Percentiles rank a stretch among this genome's conserved stretches.
These are phyloP conservation scores for Ceriagrion tenellum DNA, from an alignment of 2,888 invertebrate genomes.

Conservation along the genomic window DNA sequence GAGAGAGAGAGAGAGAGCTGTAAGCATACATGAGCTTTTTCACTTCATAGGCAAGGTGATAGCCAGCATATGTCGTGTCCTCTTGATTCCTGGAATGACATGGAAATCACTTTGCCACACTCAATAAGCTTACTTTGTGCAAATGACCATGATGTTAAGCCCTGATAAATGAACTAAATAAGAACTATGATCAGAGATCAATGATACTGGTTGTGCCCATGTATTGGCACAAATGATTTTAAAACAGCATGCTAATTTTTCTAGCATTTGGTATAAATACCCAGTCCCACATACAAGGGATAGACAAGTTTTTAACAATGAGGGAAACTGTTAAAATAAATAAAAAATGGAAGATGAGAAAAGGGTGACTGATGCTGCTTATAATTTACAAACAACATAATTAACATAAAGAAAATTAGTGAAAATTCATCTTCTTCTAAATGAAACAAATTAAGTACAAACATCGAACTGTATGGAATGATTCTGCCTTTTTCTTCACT, in stretches of 20 bases:
- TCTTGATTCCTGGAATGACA: constrained; percentile 92
- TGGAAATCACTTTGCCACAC: constrained; percentile 72
- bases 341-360: neutral
- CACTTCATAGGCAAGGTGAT: constrained; percentile 99
- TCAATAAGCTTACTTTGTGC: constrained; percentile 53
- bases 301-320: neutral
- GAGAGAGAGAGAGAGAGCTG: constrained; percentile 74
- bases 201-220: neutral
- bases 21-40: constrained; percentile 99
- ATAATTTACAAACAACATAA: neutral
- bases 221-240: neutral
- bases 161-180: constrained; percentile 55
- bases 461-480: neutral
- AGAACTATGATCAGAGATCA: constrained; percentile 7
- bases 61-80: constrained; percentile 97
- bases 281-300: constrained; percentile 4
- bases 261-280: neutral
- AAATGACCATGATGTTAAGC: constrained; percentile 54
- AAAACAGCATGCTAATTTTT: neutral
- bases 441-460: neutral
- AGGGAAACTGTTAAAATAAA: neutral
- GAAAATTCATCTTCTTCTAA: neutral
- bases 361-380: neutral
- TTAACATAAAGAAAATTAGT: neutral
- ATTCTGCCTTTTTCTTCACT: neutral